A percentile compares a stretch with the other conserved stretches of the same genome.
Evolutionary conservation across 2,113 vertebrate genomes (phyloP).

Genomic region (Microcebus jonahi): DNA sequence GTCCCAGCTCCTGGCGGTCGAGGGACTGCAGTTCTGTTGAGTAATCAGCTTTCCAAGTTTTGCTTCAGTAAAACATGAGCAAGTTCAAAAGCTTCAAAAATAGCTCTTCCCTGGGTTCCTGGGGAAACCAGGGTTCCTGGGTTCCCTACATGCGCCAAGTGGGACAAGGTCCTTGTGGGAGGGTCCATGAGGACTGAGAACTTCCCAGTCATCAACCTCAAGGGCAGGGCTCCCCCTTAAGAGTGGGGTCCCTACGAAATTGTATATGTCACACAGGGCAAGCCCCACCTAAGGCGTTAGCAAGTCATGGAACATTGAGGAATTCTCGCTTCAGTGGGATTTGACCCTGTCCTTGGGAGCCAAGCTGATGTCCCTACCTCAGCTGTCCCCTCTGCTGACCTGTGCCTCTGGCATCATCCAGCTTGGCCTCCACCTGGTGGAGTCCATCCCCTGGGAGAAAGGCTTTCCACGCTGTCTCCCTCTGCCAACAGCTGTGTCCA

Average conservation of each 20-base stretch:
- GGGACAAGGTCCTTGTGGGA: not conserved
- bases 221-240: not conserved
- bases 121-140: no score
- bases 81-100: not conserved
- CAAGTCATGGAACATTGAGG: not conserved
- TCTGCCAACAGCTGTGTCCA: conserved; percentile 3
- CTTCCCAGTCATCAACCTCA: no score
- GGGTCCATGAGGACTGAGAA: not conserved
- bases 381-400: not conserved
- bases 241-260: not conserved
- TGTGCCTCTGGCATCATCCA: fast-evolving
- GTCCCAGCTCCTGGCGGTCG: fast-evolving
- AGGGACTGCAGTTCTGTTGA: not conserved
- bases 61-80: not conserved
- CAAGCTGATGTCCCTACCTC: not conserved
- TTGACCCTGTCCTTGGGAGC: not conserved
- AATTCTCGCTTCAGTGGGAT: not conserved
- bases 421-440: not conserved
- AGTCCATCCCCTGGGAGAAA: not conserved
- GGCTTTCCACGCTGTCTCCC: not conserved
- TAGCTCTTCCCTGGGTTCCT: no score
- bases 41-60: not conserved
- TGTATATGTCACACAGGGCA: fast-evolving
- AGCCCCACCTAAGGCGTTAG: not conserved
- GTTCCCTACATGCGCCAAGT: no score